Evolutionary conservation across 53 echinoderm and acorn worm species (phyloP), one percentile per base, ranked within the genome.

Genomic region (Zoroaster sp.): DNA sequence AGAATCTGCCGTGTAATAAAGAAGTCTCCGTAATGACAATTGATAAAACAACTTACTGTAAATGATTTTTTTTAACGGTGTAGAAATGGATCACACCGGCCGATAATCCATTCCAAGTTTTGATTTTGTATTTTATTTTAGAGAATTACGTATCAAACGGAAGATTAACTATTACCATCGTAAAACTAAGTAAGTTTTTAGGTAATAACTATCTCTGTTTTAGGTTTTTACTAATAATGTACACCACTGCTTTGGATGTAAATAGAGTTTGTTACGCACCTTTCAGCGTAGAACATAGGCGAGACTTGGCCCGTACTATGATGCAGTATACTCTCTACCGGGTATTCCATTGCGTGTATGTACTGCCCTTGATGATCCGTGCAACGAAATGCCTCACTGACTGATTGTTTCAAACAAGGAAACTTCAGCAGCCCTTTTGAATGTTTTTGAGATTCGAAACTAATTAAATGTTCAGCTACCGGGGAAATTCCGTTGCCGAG

Each of bases 291-390:
- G 51, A 85, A 85, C 71, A 85, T 49, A 2, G 85, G 85, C 32
- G 85, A 71, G n/a, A 35, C 51, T 32, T 85, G 85, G 35, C 85
- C 85, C 0, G 70, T 15, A 12, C 34, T 49, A 15, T 40, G 67
- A 32, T 81, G 81, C 3, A 85, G 0, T 35, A 71, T 46, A 2
- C 49, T 51, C 2, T 85, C 85, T 6, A 71, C 35, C 11, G 85
- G 72, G 23, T 85, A 85, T 85, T 85, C 85, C 85, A 85, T 85
- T 10, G 49, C n/a, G n/a, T n/a, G n/a, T n/a, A n/a, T 46, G 77
- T 25, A 30, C 33, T 23, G 12, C 1, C 32, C 42, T 73, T 42
- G 10, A 3, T 40, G 10, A 15, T 38, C 2, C 35, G 3, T n/a
- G 21, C 36, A 37, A 11, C 20, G 63, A 11, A n/a, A 23, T 41